Conservation (phyloP, 2,888 invertebrate genomes). For the Nowickia ferox region DNA sequence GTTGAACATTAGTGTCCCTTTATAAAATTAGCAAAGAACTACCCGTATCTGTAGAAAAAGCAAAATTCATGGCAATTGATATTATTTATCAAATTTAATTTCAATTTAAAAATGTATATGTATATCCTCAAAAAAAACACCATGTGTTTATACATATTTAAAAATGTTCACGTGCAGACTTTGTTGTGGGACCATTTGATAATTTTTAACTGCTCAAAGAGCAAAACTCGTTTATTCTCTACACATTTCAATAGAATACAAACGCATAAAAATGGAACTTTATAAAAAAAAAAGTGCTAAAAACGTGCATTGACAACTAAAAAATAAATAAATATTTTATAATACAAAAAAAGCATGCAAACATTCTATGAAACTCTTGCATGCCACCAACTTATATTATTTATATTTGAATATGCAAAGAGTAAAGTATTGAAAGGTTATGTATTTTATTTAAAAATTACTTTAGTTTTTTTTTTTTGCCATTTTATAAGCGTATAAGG, state of each 20-base stretch:
- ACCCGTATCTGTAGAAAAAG: no score
- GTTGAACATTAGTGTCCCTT: no score
- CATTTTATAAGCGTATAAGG: background rate
- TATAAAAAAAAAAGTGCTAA: constrained; percentile 21
- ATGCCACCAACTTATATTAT: constrained; percentile 25
- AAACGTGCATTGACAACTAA: constrained; percentile 66
- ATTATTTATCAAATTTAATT: no score
- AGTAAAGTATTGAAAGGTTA: constrained; percentile 52
- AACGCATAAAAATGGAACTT: constrained; percentile 15
- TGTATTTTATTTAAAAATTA: constrained; percentile 25
- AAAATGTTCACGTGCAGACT: background rate
- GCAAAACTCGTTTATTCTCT: constrained; percentile 26
- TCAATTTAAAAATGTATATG: background rate
- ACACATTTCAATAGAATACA: constrained; percentile 18
- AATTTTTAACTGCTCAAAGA: constrained; percentile 22
- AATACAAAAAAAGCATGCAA: background rate
- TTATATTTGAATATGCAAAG: constrained; percentile 35
- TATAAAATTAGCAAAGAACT: no score
- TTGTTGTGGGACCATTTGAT: background rate
- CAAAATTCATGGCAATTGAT: no score
- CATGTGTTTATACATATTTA: background rate
- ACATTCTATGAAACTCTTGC: constrained; percentile 2
- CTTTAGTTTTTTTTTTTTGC: constrained; percentile 8
- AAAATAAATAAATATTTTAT: constrained; percentile 42
- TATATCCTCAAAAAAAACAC: background rate